Base-by-base conservation (phyloP, 2,113 vertebrate species). In the Alouatta palliata region DNA sequence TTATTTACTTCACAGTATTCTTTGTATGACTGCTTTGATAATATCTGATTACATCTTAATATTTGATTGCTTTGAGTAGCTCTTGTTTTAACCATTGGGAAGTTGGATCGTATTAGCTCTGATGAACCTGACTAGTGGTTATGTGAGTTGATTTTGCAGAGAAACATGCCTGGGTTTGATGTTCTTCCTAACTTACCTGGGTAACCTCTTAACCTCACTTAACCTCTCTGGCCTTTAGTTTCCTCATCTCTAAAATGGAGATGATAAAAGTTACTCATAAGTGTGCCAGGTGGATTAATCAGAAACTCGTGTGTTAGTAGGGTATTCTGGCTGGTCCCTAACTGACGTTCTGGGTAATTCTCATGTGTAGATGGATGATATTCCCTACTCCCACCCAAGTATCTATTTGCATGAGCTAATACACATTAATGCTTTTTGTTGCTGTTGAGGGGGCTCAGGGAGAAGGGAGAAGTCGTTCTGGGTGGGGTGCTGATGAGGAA, bases 21-120 rank as follows among this genome's bases (percentile, higher is more conserved):
- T 97, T 98, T 97, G 93, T 97, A 90, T 80, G 93, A 96, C 91
- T 93, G 92, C 95, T 95, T 96, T 94, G 94, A 87, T 94, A 97
- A 76, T 97, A 93, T 93, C 95, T 98, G 97, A 98, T 98, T 97
- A 56, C 95, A 97, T 97, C 94, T 97, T 96, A 97, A 97, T 98
- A 98, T 97, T 95, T 98, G 95, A 97, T 98, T 95, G 93, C 97
- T 90, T 93, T 83, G 61, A 97, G 80, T 68, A 81, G 86, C 66
- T 92, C 89, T 95, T 82, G 49, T 90, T 95, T 96, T 96, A 96
- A 90, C 87, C 64, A 45, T 23, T 68, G 43, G 58, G 77, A 95
- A 80, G 83, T 35, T 82, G 71, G 66, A 82, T 87, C 47, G 10
- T 43, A 37, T 86, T 95, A 88, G 21, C 21, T 88, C 7, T 43